Conservation (phyloP, 2,797 vertebrate species). For the Rhabdophis nuchalis region DNA sequence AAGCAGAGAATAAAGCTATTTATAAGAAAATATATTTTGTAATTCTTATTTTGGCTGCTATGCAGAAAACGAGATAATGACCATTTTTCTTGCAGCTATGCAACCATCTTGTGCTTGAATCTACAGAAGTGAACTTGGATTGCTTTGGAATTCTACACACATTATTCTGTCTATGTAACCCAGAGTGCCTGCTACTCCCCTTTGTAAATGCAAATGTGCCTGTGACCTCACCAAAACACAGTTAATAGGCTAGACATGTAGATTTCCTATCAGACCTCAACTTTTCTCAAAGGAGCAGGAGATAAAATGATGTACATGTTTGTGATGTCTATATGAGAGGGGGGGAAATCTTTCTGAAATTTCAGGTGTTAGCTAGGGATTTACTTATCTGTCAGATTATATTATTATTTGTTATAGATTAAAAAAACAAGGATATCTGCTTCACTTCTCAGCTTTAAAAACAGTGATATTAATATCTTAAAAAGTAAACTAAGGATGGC, state of each 20-base stretch:
- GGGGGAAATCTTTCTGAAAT: background rate
- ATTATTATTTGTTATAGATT: background rate
- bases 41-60: background rate
- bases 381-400: background rate
- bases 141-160: background rate
- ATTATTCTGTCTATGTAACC: background rate
- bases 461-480: background rate
- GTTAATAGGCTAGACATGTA: slow-evolving; percentile 1
- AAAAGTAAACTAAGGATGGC: background rate
- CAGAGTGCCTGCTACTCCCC: background rate
- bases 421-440: background rate
- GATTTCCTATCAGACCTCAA: background rate
- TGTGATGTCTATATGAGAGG: background rate
- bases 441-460: background rate
- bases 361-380: background rate
- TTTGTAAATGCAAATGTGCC: slow-evolving; percentile 4
- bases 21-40: background rate
- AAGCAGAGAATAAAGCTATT: background rate
- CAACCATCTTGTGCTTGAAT: background rate
- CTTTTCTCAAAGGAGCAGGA: background rate
- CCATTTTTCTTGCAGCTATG: background rate
- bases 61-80: background rate
- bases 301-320: background rate
- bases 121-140: background rate
- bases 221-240: background rate